Evolutionary conservation across 1,140 invertebrate species (phyloP), one percentile per base, ranked within the genome.

Genomic region (Cheumatopsyche charites): DNA sequence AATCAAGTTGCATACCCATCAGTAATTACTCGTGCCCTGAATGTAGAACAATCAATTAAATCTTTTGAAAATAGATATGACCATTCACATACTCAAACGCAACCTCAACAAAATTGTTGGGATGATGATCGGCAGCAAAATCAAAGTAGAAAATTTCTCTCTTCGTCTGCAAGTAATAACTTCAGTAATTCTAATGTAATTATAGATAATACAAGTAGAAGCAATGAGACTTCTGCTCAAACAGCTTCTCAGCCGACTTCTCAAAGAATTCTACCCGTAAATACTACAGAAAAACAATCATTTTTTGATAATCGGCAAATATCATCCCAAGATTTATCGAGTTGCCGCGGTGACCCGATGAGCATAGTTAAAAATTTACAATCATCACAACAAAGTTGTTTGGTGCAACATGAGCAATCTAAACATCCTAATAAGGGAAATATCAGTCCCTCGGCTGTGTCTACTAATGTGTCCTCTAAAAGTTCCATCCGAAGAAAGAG

Each of bases 281-380:
- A 42, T 81, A 23, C 26, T 25, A 47, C n/a, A 26, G 74, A 75
- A 23, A 75, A 86, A 71, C 86, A 86, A 76, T 75, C 81, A 7
- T 88, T 87, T 74, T 88, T 88, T 70, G 87, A 89, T 68, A 78
- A 85, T 0, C 82, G 78, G 75, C 84, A 86, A 80, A 86, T 90
- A 61, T 86, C 86, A 21, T 79, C 90, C 73, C 90, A 91, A 80
- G 89, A 91, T 81, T 80, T 91, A 21, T 90, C 87, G 36, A 89
- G 89, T 77, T 90, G 89, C 80, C 81, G 90, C 58, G 89, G 89
- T 21, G 90, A 91, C 77, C 88, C 90, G 5, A 91, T 90, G 88
- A 90, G 86, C 79, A 89, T 90, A 77, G 89, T 91, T 15, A 91
- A 91, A 80, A 90, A 89, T 80, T 82, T 90, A 67, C 90, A 90